phyloP scores from a whole-genome alignment of 92 coral and sea anemone species.

The Metridium senile region DNA sequence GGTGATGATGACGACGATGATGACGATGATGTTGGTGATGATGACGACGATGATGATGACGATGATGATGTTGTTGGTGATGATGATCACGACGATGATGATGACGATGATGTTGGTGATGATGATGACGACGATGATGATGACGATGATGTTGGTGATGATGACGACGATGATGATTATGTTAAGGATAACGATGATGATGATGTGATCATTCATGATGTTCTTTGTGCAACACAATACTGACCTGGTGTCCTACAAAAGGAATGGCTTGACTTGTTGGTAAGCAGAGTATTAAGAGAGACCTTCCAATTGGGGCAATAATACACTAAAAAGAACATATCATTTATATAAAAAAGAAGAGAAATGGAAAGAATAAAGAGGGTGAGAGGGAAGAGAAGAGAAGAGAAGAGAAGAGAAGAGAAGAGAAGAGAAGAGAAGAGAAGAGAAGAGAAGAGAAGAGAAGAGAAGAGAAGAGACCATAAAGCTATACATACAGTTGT shows the following conservation, averaged over 20 bases:
- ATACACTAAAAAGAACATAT: conserved; percentile 30
- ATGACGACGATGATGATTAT: background rate
- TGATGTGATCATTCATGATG: background rate
- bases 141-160: background rate
- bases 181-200: background rate
- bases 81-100: too few relatives aligned
- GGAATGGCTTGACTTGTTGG: conserved; percentile 45
- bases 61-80: background rate
- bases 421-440: background rate
- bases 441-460: background rate
- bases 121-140: background rate
- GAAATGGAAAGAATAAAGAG: background rate
- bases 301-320: conserved; percentile 64
- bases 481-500: conserved; percentile 39
- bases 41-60: background rate
- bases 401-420: background rate
- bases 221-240: too few relatives aligned
- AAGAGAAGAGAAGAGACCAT: background rate
- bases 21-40: background rate
- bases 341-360: background rate
- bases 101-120: background rate
- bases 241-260: conserved; percentile 54
- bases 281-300: conserved; percentile 31
- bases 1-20: background rate
- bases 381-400: background rate